Evolutionary conservation across 1,140 invertebrate species (phyloP).

Genomic region (Geopemphigus sp.): DNA sequence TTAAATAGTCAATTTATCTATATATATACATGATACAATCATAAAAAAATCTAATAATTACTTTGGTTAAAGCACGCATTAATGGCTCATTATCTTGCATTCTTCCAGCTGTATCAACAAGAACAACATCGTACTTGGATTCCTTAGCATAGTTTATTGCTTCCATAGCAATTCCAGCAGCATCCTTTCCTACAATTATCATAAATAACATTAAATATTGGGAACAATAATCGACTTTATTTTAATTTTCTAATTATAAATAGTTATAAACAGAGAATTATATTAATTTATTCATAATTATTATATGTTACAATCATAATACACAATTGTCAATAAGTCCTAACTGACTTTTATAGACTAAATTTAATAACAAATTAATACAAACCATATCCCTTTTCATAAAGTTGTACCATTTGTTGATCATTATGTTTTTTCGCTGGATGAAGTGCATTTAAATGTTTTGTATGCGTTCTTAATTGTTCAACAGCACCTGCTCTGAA

Average conservation of each 20-base stretch:
- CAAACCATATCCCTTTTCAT: conserved; percentile 93
- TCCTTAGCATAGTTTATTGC: conserved; percentile 88
- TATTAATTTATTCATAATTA: too few relatives aligned
- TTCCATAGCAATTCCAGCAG: conserved; percentile 95
- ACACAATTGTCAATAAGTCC: background rate
- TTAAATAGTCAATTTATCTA: too few relatives aligned
- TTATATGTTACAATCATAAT: too few relatives aligned
- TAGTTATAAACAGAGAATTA: too few relatives aligned
- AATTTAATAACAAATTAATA: background rate
- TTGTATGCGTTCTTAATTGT: conserved; percentile 92
- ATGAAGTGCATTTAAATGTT: conserved; percentile 92
- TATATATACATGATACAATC: background rate
- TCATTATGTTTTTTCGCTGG: conserved; percentile 71
- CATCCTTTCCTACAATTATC: conserved; percentile 78
- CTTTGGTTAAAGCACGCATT: conserved; percentile 93
- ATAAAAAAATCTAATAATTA: conserved; percentile 53
- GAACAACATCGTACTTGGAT: conserved; percentile 80
- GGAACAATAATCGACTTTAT: background rate
- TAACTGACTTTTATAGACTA: background rate
- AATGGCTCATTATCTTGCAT: conserved; percentile 99
- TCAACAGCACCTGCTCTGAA: conserved; percentile 99
- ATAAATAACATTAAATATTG: conserved; percentile 14
- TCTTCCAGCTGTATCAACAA: conserved; percentile 96
- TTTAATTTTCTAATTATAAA: too few relatives aligned
- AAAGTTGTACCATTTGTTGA: conserved; percentile 84